phyloP scores from a whole-genome alignment of 2,113 vertebrate species.

The Neopipo cinnamomea region DNA sequence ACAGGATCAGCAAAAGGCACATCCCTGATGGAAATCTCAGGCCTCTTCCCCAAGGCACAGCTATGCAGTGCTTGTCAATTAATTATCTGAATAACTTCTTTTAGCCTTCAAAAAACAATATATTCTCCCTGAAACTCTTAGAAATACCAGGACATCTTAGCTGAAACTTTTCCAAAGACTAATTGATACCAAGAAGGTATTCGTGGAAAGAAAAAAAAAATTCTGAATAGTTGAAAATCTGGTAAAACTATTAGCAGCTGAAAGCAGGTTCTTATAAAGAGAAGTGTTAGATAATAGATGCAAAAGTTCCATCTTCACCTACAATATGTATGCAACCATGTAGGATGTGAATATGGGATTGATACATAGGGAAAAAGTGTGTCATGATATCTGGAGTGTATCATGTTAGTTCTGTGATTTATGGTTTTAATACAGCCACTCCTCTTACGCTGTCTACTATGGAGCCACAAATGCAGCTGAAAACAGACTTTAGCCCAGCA shows the following conservation, averaged over 20 bases:
- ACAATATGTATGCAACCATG: background rate
- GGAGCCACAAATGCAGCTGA: background rate
- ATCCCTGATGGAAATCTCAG: background rate
- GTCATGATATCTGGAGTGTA: background rate
- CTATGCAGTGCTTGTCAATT: background rate
- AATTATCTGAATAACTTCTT: background rate
- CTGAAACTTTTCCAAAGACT: background rate
- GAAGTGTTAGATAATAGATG: background rate
- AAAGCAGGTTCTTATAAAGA: background rate
- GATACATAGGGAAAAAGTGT: background rate
- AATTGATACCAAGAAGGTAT: background rate
- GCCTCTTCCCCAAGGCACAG: background rate
- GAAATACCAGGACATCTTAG: background rate
- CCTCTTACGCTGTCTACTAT: background rate
- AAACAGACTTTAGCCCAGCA: background rate
- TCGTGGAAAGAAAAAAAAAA: background rate
- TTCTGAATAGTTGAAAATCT: background rate
- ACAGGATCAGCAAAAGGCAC: background rate
- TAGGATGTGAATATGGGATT: background rate
- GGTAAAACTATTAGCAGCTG: background rate
- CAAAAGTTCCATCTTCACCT: background rate
- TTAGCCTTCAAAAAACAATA: background rate
- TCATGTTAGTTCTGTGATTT: background rate
- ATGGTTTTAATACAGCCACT: conserved; percentile 23
- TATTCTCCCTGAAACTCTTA: background rate